Base-by-base conservation (phyloP, 1,140 invertebrate genomes). In the Hyles vespertilio region DNA sequence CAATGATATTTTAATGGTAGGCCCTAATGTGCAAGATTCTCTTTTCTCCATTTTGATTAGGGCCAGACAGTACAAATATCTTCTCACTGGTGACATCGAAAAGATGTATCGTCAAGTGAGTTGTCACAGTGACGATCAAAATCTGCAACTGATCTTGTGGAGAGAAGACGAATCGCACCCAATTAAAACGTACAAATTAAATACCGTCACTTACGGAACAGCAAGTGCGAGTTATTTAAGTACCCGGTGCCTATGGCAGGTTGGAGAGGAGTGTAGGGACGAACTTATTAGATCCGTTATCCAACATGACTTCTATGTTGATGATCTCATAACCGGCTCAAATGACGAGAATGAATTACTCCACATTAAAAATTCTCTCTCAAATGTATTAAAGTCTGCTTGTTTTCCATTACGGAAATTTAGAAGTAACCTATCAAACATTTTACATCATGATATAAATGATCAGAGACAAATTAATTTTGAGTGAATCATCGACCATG, bases 281-380 rank as follows among this genome's bases (percentile, higher is more conserved):
- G 43, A 65, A 5, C 63, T 59, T 50, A 78, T 81, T 7, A 50
- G 47, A 46, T 71, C 52, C 7, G 69, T 82, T 3, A 77, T 87
- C 5, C 49, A 61, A 43, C 60, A 47, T 0, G 80, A 89, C 74
- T 84, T 90, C 51, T 91, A 90, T 53, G 80, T 90, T 2, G 89
- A 91, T 70, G 89, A 91, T 67, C 32, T 90, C 0, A 60, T 89
- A 5, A 79, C 80, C 1, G 82, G 84, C 1, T 48, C 61, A n/a
- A 58, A 89, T 56, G 56, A 51, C 46, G 45, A 59, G 46, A 6
- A 22, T n/a, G 45, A 68, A 57, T 58, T 69, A 51, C 22, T 22
- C 40, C 52, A 59, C n/a, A 70, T 72, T 55, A 53, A 59, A 56
- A 58, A 65, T 10, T 33, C 53, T 9, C 50, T 69, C 10, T 57